Base-by-base conservation (phyloP, 2,113 vertebrate genomes). In the Strix aluco region DNA sequence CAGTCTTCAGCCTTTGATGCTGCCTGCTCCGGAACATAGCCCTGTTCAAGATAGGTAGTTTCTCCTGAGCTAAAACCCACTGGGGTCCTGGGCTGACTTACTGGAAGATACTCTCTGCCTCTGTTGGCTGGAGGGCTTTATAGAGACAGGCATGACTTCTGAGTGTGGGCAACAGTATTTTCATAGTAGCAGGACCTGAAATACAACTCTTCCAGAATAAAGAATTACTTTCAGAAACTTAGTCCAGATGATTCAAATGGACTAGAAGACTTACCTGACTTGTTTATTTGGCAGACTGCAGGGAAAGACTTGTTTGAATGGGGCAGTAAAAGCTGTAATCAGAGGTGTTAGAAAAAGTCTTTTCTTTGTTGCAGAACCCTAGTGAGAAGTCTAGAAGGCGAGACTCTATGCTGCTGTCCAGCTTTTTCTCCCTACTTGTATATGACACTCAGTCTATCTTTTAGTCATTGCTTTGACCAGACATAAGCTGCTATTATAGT, bases 141-240 rank as follows among this genome's bases (percentile, higher is more conserved):
- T 6, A 73, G 63, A 80, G 49, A 63, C 32, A 94, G 32, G 25
- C 47, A 25, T 20, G 52, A 36, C 57, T 92, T 90, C 18, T 26
- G 52, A 57, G 26, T 85, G 67, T 80, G 78, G 54, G 66, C 83
- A 69, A 79, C 66, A 91, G 29, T 72, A 54, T 80, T 94, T 90
- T 86, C 81, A 81, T 70, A 82, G 74, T 46, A 92, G 77, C 46
- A 67, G 66, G 70, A 89, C 78, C 72, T 95, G 88, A 95, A 95
- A 87, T 85, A 71, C 94, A 73, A 5, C 55, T 81, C 51, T 20
- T 69, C 36, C 34, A 62, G 88, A 88, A 79, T 92, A 92, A 92
- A 81, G 51, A 93, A 71, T 65, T 78, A 10, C 77, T 92, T 88
- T 93, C 74, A 88, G 79, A 96, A 95, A 58, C 32, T 58, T 70